Conservation (phyloP, 2,888 invertebrate genomes). For the Chironomus riparius region DNA sequence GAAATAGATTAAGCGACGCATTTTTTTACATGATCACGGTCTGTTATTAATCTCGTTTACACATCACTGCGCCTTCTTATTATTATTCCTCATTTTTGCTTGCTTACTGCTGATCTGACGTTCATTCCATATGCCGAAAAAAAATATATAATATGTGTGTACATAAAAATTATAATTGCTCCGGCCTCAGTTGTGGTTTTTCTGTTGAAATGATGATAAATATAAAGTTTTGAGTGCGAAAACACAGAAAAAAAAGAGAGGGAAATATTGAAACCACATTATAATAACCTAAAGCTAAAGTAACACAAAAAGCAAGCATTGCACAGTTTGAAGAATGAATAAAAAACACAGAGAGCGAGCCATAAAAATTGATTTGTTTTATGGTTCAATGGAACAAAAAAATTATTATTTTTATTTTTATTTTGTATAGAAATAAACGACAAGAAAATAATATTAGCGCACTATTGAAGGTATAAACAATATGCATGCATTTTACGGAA, state of each 20-base stretch:
- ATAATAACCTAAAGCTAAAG: neutral
- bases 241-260: neutral
- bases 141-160: neutral
- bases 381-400: conserved; percentile 14
- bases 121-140: neutral
- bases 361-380: conserved; percentile 27
- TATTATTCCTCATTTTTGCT: neutral
- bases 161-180: neutral
- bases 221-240: conserved; percentile 10
- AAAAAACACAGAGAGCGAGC: neutral
- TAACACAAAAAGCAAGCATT: neutral
- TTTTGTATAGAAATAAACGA: neutral
- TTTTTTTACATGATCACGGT: neutral
- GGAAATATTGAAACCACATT: conserved; percentile 4
- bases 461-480: neutral
- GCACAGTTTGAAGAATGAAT: neutral
- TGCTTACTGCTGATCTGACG: neutral
- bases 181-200: conserved; percentile 20
- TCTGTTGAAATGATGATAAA: conserved; percentile 25
- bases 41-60: neutral
- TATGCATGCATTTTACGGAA: conserved; percentile 11
- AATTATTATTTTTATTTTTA: too few species aligned
- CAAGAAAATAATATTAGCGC: neutral
- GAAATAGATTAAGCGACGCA: neutral
- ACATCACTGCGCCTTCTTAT: neutral